These are phyloP conservation scores for Podarcis lilfordi DNA, from an alignment of 2,797 vertebrate species.

Conservation along the genomic window DNA sequence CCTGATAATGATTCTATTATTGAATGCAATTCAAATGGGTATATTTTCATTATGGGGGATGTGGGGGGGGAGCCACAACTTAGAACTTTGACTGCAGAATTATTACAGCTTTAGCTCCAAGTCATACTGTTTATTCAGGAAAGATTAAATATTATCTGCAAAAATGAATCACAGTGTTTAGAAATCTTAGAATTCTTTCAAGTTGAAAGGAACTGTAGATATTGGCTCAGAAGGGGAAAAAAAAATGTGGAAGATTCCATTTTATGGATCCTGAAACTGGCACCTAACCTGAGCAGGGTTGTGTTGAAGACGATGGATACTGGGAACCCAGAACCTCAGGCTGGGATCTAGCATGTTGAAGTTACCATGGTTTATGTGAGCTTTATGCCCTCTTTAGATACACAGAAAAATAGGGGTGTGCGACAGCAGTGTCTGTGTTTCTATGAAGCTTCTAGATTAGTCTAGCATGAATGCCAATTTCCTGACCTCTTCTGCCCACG, in stretches of 20 bases:
- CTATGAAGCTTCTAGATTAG: not conserved
- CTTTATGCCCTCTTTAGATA: not conserved
- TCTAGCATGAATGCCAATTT: not conserved
- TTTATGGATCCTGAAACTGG: not conserved
- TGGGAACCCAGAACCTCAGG: not conserved
- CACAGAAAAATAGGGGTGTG: not conserved
- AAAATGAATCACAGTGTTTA: not conserved
- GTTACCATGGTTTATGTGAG: not conserved
- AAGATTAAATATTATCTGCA: not conserved
- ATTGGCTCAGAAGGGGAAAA: not conserved
- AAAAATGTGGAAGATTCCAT: not conserved
- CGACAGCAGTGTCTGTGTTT: not conserved
- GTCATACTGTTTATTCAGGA: not conserved
- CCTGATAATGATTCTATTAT: conserved; percentile 5
- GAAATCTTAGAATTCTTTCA: not conserved
- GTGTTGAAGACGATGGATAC: not conserved
- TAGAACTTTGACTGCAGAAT: not conserved
- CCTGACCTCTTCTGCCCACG: not conserved
- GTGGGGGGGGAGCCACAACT: not conserved
- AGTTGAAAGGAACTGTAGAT: not conserved
- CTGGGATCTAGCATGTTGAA: not conserved
- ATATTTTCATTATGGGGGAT: conserved; percentile 11
- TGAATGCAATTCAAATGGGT: conserved; percentile 6
- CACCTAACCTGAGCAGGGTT: not conserved
- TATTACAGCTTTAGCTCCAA: not conserved